Percentiles rank a stretch among this genome's conserved stretches.
phyloP scores from a whole-genome alignment of 2,797 vertebrate species.

The Amniataba percoides region DNA sequence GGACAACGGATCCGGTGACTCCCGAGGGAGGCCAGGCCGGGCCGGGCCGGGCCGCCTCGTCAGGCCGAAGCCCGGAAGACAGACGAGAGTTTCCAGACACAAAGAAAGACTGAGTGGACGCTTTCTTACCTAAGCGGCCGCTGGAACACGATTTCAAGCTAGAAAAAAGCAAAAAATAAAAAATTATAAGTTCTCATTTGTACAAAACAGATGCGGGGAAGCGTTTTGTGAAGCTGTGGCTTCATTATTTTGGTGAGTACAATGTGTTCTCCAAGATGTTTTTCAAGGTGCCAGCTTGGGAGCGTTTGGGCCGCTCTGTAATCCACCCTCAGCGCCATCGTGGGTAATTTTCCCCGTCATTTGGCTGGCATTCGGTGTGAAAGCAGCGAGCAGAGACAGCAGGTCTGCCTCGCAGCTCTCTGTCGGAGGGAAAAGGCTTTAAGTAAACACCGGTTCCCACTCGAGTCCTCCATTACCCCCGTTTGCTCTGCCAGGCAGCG shows the following conservation, averaged over 20 bases:
- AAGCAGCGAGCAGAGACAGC: slow-evolving; percentile 64
- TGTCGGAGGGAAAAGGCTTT: slow-evolving; percentile 56
- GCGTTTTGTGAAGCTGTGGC: slow-evolving; percentile 6
- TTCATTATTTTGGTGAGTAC: slow-evolving; percentile 21
- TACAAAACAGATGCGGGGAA: slow-evolving; percentile 22
- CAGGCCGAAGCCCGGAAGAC: slow-evolving; percentile 30
- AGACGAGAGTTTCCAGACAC: slow-evolving; percentile 31
- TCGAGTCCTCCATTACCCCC: slow-evolving; percentile 34
- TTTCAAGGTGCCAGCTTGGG: slow-evolving; percentile 39
- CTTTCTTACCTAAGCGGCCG: background rate
- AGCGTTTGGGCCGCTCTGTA: slow-evolving; percentile 39
- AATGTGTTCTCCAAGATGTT: slow-evolving; percentile 35
- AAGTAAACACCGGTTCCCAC: slow-evolving; percentile 63
- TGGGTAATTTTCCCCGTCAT: slow-evolving; percentile 59
- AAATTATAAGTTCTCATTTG: background rate
- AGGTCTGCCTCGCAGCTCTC: slow-evolving; percentile 73
- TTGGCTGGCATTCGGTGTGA: slow-evolving; percentile 68
- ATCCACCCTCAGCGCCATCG: slow-evolving; percentile 50
- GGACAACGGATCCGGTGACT: slow-evolving; percentile 74
- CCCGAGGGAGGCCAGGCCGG: slow-evolving; percentile 35
- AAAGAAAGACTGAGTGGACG: slow-evolving; percentile 9
- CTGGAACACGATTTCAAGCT: background rate
- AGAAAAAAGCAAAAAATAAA: background rate
- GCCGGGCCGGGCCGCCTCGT: slow-evolving; percentile 5
- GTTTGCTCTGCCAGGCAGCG: background rate